Evolutionary conservation across 2,797 vertebrate species (phyloP).

Genomic region (Galaxias olidus): DNA sequence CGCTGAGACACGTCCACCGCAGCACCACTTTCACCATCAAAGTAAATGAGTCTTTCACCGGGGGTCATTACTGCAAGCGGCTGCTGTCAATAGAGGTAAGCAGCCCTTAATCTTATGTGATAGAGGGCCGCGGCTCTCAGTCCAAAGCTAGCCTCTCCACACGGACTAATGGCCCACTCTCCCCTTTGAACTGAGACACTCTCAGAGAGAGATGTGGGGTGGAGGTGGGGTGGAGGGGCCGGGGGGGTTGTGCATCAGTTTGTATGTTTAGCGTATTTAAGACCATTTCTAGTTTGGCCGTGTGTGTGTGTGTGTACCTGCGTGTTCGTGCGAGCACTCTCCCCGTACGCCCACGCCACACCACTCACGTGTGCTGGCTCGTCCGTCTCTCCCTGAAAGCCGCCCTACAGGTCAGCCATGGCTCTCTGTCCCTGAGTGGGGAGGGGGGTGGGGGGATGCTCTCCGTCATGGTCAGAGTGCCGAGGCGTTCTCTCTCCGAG

Average conservation of each 20-base stretch:
- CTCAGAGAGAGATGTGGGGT: constrained; percentile 5
- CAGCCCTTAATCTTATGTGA: constrained; percentile 67
- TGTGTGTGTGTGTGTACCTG: too few relatives aligned
- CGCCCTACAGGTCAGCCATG: background rate
- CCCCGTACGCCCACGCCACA: too few relatives aligned
- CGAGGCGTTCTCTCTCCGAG: constrained; percentile 46
- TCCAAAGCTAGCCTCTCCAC: constrained; percentile 55
- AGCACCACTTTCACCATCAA: constrained; percentile 62
- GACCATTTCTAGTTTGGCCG: too few relatives aligned
- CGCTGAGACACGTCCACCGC: constrained; percentile 45
- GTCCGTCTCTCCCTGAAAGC: background rate
- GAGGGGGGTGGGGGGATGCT: too few relatives aligned
- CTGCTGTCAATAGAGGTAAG: constrained; percentile 70
- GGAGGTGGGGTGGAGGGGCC: too few relatives aligned
- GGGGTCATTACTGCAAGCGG: constrained; percentile 63
- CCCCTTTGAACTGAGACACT: constrained; percentile 20
- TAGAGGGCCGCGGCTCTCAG: constrained; percentile 49
- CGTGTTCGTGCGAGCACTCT: too few relatives aligned
- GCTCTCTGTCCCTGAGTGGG: background rate
- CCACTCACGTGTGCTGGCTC: too few relatives aligned
- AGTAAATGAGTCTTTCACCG: constrained; percentile 65
- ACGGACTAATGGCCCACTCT: constrained; percentile 50
- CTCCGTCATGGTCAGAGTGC: constrained; percentile 54
- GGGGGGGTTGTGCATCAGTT: too few relatives aligned
- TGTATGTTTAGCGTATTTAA: too few relatives aligned